Base-by-base conservation (phyloP, 2,888 invertebrate genomes). In the Clivina fossor region DNA sequence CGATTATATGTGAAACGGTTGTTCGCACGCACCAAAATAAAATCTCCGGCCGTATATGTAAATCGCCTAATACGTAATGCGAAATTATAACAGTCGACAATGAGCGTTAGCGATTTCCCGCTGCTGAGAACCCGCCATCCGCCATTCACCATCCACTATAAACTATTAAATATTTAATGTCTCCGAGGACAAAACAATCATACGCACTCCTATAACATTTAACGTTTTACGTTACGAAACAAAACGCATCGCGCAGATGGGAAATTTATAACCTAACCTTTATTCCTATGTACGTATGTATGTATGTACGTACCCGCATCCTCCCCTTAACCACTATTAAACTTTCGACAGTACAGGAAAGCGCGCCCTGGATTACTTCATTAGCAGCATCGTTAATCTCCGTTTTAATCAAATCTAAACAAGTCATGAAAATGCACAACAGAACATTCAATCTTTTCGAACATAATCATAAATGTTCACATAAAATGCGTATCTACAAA, bases 311-410 rank as follows among this genome's bases (percentile, higher is more conserved):
- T 30, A 30, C 30, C 11, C n/a, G n/a, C n/a, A n/a, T n/a, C n/a
- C n/a, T n/a, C n/a, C n/a, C n/a, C n/a, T n/a, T n/a, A n/a, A n/a
- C n/a, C n/a, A n/a, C n/a, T n/a, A n/a, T n/a, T n/a, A n/a, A n/a
- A n/a, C n/a, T n/a, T n/a, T n/a, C n/a, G n/a, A n/a, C n/a, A n/a
- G n/a, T n/a, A n/a, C n/a, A n/a, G n/a, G n/a, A n/a, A n/a, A n/a
- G n/a, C n/a, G n/a, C n/a, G n/a, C n/a, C n/a, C n/a, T n/a, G 48
- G 37, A 48, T 48, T 48, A 48, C 48, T 48, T 48, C 48, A 48
- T 48, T 48, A 49, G 49, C 28, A 38, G 28, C 49, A 49, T 38
- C 37, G 49, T 49, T 49, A 49, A 49, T 38, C 18, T 28, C 44
- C 32, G 44, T 32, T 44, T 44, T 28, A 28, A 44, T 44, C 28